phyloP scores from a whole-genome alignment of 2,888 invertebrate genomes.

The Andrena hattorfiana region DNA sequence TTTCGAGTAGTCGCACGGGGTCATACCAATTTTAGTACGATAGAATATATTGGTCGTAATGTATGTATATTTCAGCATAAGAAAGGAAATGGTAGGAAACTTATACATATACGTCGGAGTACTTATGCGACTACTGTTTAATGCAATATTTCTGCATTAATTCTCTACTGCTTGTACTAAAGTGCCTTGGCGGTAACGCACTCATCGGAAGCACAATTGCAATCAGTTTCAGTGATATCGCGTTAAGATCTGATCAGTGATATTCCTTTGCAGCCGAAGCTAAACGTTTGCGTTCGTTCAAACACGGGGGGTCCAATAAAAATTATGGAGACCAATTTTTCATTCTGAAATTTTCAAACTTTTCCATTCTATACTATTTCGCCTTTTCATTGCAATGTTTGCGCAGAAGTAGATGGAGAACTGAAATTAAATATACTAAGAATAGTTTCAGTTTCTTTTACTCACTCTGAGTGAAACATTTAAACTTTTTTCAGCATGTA shows the following conservation, averaged over 20 bases:
- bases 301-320: neutral
- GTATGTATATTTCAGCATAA: neutral
- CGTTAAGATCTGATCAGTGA: neutral
- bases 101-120: neutral
- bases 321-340: neutral
- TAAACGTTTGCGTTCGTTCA: neutral
- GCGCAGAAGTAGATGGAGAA: neutral
- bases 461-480: slow-evolving; percentile 12
- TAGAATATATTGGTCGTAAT: neutral
- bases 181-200: no score
- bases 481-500: slow-evolving; percentile 27
- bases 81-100: neutral
- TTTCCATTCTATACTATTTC: neutral
- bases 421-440: neutral
- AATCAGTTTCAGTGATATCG: neutral
- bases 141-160: neutral
- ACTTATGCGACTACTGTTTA: neutral
- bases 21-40: neutral
- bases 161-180: neutral
- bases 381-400: neutral
- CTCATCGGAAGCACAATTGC: neutral
- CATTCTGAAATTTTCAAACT: neutral
- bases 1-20: neutral
- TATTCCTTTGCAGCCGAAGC: neutral
- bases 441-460: slow-evolving; percentile 6